Evolutionary conservation across 2,113 vertebrate species (phyloP), one percentile per base, ranked within the genome.

Genomic region (Hyperopisus bebe): DNA sequence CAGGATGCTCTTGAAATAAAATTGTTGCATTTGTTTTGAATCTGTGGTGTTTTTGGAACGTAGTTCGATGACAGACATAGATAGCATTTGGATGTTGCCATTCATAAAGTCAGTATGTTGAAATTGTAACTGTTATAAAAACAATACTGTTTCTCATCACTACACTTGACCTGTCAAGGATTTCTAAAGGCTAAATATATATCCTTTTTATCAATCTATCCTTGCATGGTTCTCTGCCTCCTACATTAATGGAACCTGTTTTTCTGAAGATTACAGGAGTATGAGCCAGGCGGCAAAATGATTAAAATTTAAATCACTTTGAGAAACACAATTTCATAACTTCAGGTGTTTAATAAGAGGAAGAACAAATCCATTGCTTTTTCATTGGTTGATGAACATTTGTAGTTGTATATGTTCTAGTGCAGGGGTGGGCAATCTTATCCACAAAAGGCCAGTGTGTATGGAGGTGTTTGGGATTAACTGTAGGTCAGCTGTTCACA

Each of bases 141-240:
- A 46, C 39, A 88, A 58, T n/a, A 39, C 50, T 47, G 35, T 24
- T 42, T 51, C 42, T 27, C 42, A n/a, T 88, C 55, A 88, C 21
- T 66, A 24, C 21, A 70, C 53, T 70, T 66, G 55, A 70, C 87
- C 87, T 88, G 17, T 46, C 7, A 88, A 44, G 58, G 55, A 47
- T 27, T 47, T 62, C 21, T 44, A 70, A 88, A 46, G 55, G 35
- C 58, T 88, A 70, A 88, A 88, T 70, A 88, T 88, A n/a, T 42
- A 88, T 62, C 3, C 58, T 47, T 88, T 86, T 62, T 24, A 24
- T 62, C 66, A 21, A 27, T 47, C 13, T 70, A 21, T 3, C 4
- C 62, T 44, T 31, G 19, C 44, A 47, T 74, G 44, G 35, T 21
- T 66, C n/a, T 48, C 17, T 70, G 87, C 24, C 44, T 70, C 62